These are phyloP conservation scores for Lithobius niger DNA, from an alignment of 1,140 invertebrate genomes.

Conservation along the genomic window DNA sequence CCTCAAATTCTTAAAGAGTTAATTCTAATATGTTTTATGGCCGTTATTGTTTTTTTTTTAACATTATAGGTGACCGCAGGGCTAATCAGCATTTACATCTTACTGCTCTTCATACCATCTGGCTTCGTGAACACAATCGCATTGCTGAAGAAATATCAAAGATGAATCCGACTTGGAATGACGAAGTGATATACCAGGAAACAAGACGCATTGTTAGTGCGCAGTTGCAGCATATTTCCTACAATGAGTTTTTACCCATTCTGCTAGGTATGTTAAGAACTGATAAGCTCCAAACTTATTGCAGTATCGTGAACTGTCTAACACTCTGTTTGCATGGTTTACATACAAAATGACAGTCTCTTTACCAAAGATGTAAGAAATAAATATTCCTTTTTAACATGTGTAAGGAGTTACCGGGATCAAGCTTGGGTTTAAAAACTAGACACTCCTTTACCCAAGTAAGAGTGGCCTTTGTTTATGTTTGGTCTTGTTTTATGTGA, in stretches of 20 bases:
- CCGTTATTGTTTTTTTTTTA: background rate
- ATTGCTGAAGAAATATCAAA: conserved; percentile 34
- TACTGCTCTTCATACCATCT: conserved; percentile 39
- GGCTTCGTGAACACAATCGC: conserved; percentile 40
- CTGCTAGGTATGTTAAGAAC: conserved; percentile 23
- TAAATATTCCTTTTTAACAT: too few species aligned
- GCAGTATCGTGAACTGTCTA: too few species aligned
- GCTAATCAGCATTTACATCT: conserved; percentile 24
- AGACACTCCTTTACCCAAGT: too few species aligned
- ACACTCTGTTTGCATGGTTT: too few species aligned
- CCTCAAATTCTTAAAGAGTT: too few species aligned
- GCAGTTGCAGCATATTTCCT: conserved; percentile 47
- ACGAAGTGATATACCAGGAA: conserved; percentile 51
- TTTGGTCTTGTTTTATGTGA: too few species aligned
- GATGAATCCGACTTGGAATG: conserved; percentile 38
- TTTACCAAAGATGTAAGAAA: too few species aligned
- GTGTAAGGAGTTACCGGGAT: too few species aligned
- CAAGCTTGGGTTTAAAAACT: too few species aligned
- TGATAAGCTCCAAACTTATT: too few species aligned
- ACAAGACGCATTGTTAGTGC: conserved; percentile 52
- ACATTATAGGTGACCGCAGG: conserved; percentile 10
- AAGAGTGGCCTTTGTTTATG: too few species aligned
- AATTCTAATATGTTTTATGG: background rate
- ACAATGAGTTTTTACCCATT: conserved; percentile 36
- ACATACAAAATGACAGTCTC: too few species aligned